Base-by-base conservation (phyloP, 2,888 invertebrate genomes). In the Antheraea assamensis region DNA sequence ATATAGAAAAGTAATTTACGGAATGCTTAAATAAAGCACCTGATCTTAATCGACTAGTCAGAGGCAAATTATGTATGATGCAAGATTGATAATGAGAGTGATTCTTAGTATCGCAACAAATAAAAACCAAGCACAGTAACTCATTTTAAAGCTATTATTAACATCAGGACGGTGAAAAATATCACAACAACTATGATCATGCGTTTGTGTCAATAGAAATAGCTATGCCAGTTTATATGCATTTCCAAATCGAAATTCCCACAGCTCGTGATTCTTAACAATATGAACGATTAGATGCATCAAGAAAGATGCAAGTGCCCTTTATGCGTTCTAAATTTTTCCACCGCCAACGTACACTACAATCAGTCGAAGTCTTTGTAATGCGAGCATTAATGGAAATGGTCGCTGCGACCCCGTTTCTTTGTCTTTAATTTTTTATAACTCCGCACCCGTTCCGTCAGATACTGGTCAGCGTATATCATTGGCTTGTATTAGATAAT, bases 321-420 rank as follows among this genome's bases (percentile, higher is more conserved):
- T 30, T 27, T 30, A 49, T 77, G 74, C 72, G 4, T 78, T 74
- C 74, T 70, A 55, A 17, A 70, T 47, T 74, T 70, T 74, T 74
- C 73, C 74, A 71, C 72, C 52, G 73, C 71, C 27, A 64, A 27
- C 15, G 30, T 71, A 81, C 87, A 85, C 74, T 47, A 2, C 70
- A 35, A 70, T 79, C 76, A 72, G 80, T 78, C 72, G 86, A 78
- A 78, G 72, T 79, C 19, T 72, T 73, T 75, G 55, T 80, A 85
- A 74, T 84, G 83, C 82, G 84, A 79, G 77, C 80, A 83, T 80
- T 82, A 87, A 85, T 89, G 90, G 90, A 88, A 87, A 89, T 86
- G 85, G 87, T 87, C 79, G 83, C 77, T 75, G 77, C 87, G 92
- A 88, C 91, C 90, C 88, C 84, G 88, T 88, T 91, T 88, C 90